Evolutionary conservation across 30 jellyfish, hydroid and myxozoan species (phyloP), one percentile per base, ranked within the genome.

Genomic region (Rhopilema esculentum): DNA sequence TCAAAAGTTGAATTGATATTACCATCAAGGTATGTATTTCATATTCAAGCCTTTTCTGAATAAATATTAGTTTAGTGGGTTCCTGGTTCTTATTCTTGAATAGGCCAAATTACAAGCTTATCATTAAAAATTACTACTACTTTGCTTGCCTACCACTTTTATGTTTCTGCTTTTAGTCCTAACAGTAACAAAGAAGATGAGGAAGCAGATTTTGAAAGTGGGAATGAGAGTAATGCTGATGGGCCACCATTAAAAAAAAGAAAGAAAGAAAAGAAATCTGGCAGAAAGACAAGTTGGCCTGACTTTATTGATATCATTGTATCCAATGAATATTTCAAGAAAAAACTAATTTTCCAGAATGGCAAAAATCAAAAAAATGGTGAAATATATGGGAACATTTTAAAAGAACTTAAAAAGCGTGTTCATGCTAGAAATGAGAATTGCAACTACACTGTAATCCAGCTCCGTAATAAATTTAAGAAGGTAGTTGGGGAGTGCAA

Each of bases 371-470:
- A 69, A 64, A 74, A 84, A 51, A 84, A 70, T 74, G 71, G 81
- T 49, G 82, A 71, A 70, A 84, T 84, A 6, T 84, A 84, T 84
- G 93, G 32, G 63, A 74, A 51, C 21, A 53, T 82, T 26, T 32
- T 67, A 66, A 67, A 33, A 68, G 84, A 82, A 66, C 82, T 66
- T 23, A 84, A 51, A 62, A 85, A 73, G 63, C 78, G 69, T 50
- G 75, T 61, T 8, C 22, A 27, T 22, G 88, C 88, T 25, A 86
- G 89, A 75, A 64, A 86, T 75, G 95, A 74, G 63, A 69, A 22
- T 33, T 69, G 85, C 79, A 83, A 72, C 92, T 83, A 69, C 92
- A 83, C 85, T 8, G 92, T 53, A 18, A 72, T 29, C 85, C 95
- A 74, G 75, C 74, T 75, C 32, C 78, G 93, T 23, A 84, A 84